A percentile compares a stretch with the other conserved stretches of the same genome.
phyloP scores from a whole-genome alignment of 2,797 vertebrate genomes.

The Pangasius krempfi region DNA sequence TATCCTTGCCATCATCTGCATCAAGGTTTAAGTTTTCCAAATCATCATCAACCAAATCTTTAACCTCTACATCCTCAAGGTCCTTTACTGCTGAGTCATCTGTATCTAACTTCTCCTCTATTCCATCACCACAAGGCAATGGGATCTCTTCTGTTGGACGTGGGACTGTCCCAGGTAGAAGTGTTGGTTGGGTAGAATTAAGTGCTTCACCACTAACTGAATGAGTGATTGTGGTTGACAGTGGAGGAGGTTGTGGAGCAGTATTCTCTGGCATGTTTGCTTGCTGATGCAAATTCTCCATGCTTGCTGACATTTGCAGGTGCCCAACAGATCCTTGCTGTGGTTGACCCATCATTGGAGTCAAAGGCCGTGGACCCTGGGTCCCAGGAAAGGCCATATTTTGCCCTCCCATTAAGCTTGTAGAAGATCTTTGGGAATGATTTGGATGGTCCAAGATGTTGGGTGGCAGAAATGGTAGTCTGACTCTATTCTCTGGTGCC shows the following conservation, averaged over 20 bases:
- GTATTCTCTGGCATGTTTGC: constrained; percentile 65
- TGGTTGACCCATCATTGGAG: constrained; percentile 67
- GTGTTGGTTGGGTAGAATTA: constrained; percentile 61
- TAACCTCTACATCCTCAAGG: constrained; percentile 94
- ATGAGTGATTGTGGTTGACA: constrained; percentile 70
- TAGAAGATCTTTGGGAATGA: constrained; percentile 68
- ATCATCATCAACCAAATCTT: constrained; percentile 93
- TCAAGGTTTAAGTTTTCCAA: constrained; percentile 93
- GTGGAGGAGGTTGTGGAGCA: constrained; percentile 69
- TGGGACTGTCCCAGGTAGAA: constrained; percentile 52
- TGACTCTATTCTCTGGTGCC: constrained; percentile 81
- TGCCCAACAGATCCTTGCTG: constrained; percentile 67
- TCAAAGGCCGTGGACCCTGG: constrained; percentile 69
- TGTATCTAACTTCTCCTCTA: constrained; percentile 89
- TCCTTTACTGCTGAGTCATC: constrained; percentile 95
- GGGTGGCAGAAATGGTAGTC: constrained; percentile 73
- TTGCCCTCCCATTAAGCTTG: constrained; percentile 68
- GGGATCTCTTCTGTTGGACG: constrained; percentile 65
- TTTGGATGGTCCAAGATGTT: constrained; percentile 66
- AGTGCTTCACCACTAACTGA: constrained; percentile 67
- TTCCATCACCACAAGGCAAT: constrained; percentile 68
- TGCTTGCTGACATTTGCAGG: constrained; percentile 66
- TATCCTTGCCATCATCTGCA: constrained; percentile 88
- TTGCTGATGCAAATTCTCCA: constrained; percentile 77
- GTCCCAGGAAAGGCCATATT: constrained; percentile 66